Base-by-base conservation (phyloP, 2,113 vertebrate species). In the Nycticryphes semicollaris region DNA sequence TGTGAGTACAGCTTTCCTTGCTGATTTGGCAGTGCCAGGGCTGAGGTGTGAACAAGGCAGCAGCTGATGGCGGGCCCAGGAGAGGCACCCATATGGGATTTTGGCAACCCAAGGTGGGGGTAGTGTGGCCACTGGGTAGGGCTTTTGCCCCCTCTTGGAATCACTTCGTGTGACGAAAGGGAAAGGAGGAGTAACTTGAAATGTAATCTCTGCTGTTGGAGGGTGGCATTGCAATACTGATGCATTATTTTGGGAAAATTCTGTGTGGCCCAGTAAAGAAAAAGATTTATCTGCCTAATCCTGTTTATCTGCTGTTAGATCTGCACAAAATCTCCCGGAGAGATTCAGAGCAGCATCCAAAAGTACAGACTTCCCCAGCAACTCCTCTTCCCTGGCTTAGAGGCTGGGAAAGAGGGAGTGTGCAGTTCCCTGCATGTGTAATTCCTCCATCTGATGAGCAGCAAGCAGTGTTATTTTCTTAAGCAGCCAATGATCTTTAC, bases 211-310 rank as follows among this genome's bases (percentile, higher is more conserved):
- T 83, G 62, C 39, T 82, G 33, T 27, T 37, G 59, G 37, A 25
- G 24, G 8, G 28, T 17, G n/a, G 70, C 84, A 27, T 48, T 79
- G 45, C 31, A 39, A 30, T n/a, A 50, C 3, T 45, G 16, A 43
- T 41, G 30, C 27, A 20, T 57, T 95, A 84, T 82, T 91, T 81
- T 33, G 10, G 51, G 73, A 51, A 87, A 89, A 94, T 39, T 72
- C 56, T 73, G 3, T 72, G 53, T 62, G 62, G 67, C 57, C 74
- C 62, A 50, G 62, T 84, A 84, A 84, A 79, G 70, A 89, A 89
- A 64, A 94, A 95, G 81, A 72, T 93, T 93, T 75, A 85, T n/a
- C 87, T 79, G 53, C 62, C 66, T 94, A 93, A 93, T 86, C 89
- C 93, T 84, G 48, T 39, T 87, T 76, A 84, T 91, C 74, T 93